Evolutionary conservation across 2,113 vertebrate species (phyloP).

Genomic region (Microcebus lehilahytsara): DNA sequence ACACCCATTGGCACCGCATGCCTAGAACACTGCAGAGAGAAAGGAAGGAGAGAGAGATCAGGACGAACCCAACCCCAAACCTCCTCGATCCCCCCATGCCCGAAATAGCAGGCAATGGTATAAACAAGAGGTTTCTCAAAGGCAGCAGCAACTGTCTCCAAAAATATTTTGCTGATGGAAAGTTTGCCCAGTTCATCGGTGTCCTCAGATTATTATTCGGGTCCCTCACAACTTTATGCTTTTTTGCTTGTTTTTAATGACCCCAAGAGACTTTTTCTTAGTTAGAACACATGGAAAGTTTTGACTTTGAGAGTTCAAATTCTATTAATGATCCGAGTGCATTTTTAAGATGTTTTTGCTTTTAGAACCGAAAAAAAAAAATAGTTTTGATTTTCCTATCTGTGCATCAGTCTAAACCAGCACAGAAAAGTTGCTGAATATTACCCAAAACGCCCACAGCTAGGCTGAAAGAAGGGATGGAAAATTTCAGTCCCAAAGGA

Average conservation of each 20-base stretch:
- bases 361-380: constrained; percentile 27
- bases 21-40: neutral
- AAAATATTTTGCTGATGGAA: neutral
- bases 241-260: neutral
- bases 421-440: constrained; percentile 63
- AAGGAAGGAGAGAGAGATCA: neutral
- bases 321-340: constrained; percentile 37
- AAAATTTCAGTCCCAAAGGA: constrained; percentile 55
- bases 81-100: neutral
- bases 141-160: neutral
- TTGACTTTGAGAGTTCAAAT: constrained; percentile 61
- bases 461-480: constrained; percentile 46
- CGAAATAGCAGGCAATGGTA: accelerated
- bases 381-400: constrained; percentile 55
- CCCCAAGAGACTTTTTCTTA: neutral
- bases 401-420: constrained; percentile 55
- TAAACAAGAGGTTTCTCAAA: neutral
- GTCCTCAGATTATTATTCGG: neutral
- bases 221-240: neutral
- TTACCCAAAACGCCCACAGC: constrained; percentile 25
- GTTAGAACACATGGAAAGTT: constrained; percentile 63
- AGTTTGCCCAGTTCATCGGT: neutral
- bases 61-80: neutral
- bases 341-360: constrained; percentile 44
- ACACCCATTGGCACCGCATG: neutral